These are phyloP conservation scores for Calephelis virginiensis DNA, from an alignment of 1,140 invertebrate species.

Conservation along the genomic window DNA sequence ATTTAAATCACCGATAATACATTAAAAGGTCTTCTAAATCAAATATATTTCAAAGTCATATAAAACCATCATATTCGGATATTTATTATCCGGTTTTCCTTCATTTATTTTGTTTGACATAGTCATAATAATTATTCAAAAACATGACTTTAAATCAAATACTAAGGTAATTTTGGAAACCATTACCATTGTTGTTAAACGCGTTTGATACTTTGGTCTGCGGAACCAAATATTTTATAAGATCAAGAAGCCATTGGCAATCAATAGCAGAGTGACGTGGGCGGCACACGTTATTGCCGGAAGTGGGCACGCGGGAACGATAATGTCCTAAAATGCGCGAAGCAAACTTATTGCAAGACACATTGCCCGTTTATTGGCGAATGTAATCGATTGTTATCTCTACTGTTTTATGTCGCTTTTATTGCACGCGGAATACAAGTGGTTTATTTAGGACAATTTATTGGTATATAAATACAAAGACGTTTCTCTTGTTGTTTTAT, in stretches of 20 bases:
- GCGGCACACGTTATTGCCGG: not conserved
- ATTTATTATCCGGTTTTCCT: too few relatives aligned
- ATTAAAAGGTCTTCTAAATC: too few relatives aligned
- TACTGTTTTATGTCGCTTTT: slow-evolving; percentile 12
- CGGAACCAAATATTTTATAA: not conserved
- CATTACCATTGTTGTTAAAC: too few relatives aligned
- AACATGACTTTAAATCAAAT: too few relatives aligned
- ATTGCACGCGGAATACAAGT: slow-evolving; percentile 13
- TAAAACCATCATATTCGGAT: too few relatives aligned
- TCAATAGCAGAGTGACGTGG: not conserved
- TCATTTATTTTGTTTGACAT: too few relatives aligned
- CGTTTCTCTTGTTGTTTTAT: slow-evolving; percentile 9
- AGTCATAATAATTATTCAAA: too few relatives aligned
- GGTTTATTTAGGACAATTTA: slow-evolving; percentile 11
- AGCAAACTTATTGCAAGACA: slow-evolving; percentile 6
- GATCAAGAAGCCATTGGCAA: not conserved
- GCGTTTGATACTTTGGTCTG: too few relatives aligned
- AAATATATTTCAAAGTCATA: too few relatives aligned
- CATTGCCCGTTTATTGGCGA: slow-evolving; percentile 11
- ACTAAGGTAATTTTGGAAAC: too few relatives aligned
- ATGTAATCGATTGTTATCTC: slow-evolving; percentile 15
- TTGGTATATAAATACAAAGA: slow-evolving; percentile 1
- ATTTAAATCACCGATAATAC: too few relatives aligned
- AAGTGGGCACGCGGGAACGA: slow-evolving; percentile 16
- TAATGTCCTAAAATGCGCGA: slow-evolving; percentile 9